Base-by-base conservation (phyloP, 2,888 invertebrate species). In the Meandrusa payeni region DNA sequence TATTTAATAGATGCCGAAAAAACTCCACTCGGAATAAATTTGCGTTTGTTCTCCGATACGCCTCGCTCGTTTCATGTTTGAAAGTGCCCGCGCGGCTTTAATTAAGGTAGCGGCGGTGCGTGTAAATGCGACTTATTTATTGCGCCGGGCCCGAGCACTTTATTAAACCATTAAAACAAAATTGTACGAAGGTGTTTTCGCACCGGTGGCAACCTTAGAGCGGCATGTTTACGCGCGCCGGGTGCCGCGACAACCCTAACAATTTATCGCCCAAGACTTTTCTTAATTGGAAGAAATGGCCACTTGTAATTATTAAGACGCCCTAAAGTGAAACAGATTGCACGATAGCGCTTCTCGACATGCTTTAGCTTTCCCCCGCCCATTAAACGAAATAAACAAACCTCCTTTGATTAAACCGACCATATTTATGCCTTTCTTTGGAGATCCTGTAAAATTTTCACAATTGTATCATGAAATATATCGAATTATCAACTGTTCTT, bases 231-330 rank as follows among this genome's bases (percentile, higher is more conserved):
- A 78, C 80, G 76, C 75, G 75, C 64, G 59, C 67, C 46, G 39
- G 61, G 66, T 61, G 50, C 63, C 66, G 73, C 76, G 80, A 77
- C 83, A 78, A 70, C 83, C 79, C 83, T 80, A 74, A 66, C 80
- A 80, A 83, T 87, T 87, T 87, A 87, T 85, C 75, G 82, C 79
- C 69, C 66, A 75, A 79, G 85, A 83, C 81, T 83, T 82, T 81
- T 83, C 85, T 85, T 87, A 87, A 87, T 87, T 86, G 85, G 83
- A 86, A 86, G 81, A 80, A 86, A 87, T 83, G 83, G 86, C 83
- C 83, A 87, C 86, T 86, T 86, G 85, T 83, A 86, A 86, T 87
- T 86, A 86, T 85, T 85, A 86, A 85, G 83, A 80, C 83, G 79
- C 79, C 79, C 80, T 81, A 82, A 86, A 86, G 83, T 83, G 86